Evolutionary conservation across 2,113 vertebrate genomes (phyloP).

Genomic region (Notarius lentiginosus): DNA sequence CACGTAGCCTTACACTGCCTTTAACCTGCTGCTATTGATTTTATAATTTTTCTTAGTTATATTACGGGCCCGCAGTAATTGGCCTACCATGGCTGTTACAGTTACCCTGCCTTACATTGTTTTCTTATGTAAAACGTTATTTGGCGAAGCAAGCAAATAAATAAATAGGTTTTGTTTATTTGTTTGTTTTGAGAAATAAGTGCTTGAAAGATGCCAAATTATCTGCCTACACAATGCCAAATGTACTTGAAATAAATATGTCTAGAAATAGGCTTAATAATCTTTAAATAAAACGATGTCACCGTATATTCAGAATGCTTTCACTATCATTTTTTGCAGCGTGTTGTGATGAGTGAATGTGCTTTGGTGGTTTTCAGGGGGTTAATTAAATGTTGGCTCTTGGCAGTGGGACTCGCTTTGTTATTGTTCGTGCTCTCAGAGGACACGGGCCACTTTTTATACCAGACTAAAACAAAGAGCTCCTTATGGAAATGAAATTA

Average conservation of each 20-base stretch:
- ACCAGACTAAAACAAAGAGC: constrained; percentile 25
- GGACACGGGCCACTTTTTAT: constrained; percentile 51
- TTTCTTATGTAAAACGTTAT: too few relatives aligned
- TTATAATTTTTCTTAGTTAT: too few relatives aligned
- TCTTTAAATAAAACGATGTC: neutral
- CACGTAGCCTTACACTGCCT: too few relatives aligned
- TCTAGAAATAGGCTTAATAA: neutral
- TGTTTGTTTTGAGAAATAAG: neutral
- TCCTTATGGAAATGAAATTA: constrained; percentile 44
- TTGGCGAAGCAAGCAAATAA: too few relatives aligned
- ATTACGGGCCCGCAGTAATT: too few relatives aligned
- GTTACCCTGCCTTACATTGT: too few relatives aligned
- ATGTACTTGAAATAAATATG: neutral
- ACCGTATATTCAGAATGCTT: neutral
- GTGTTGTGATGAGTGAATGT: neutral
- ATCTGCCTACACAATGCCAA: neutral
- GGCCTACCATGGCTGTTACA: too few relatives aligned
- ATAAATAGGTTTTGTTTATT: too few relatives aligned
- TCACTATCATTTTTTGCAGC: neutral
- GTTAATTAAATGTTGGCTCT: constrained; percentile 67
- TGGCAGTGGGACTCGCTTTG: constrained; percentile 50
- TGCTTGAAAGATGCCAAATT: neutral
- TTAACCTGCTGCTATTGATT: too few relatives aligned
- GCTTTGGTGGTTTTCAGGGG: constrained; percentile 48
- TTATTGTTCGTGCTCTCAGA: constrained; percentile 57